Evolutionary conservation across 2,113 vertebrate genomes (phyloP), one percentile per base, ranked within the genome.

Genomic region (Desmodus rotundus): DNA sequence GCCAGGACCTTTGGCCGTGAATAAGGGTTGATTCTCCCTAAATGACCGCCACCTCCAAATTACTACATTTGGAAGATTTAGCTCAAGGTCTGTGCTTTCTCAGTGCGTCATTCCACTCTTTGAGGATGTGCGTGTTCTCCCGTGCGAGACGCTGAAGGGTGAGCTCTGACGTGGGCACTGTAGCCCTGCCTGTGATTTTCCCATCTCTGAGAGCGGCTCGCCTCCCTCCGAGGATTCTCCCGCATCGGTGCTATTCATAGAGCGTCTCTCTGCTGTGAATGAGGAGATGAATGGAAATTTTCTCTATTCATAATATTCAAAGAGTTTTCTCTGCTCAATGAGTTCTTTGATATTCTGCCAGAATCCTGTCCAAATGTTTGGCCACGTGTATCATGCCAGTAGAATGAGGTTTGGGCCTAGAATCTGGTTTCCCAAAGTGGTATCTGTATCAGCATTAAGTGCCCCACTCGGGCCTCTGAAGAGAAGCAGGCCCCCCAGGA

Each of bases 231-330:
- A 45, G 82, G 74, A 74, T 41, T 72, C 26, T 84, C 94, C 92
- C 76, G 19, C 70, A 0, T 26, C 5, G 38, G n/a, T 22, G 20
- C 87, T 47, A 92, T 92, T 96, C 97, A 97, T 17, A 9, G 41
- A 12, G 70, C 61, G 50, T 81, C 85, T 92, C 92, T 93, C 50
- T 26, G 36, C 70, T 11, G 2, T 84, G 88, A 92, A 76, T 95
- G 47, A 91, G 4, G 45, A 84, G 68, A 78, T 93, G 97, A 95
- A 87, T 93, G 87, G 81, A 94, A 92, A 94, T 92, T 92, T 92
- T 52, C 85, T 28, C 72, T 74, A 96, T 94, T 92, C 91, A 92
- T 38, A 41, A 70, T 28, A 67, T 58, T 91, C 94, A 97, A 56
- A 96, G 96, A 52, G 63, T n/a, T 47, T 45, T 52, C 74, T 87